phyloP scores from a whole-genome alignment of 2,888 invertebrate species.

The Trachelus tabidus region DNA sequence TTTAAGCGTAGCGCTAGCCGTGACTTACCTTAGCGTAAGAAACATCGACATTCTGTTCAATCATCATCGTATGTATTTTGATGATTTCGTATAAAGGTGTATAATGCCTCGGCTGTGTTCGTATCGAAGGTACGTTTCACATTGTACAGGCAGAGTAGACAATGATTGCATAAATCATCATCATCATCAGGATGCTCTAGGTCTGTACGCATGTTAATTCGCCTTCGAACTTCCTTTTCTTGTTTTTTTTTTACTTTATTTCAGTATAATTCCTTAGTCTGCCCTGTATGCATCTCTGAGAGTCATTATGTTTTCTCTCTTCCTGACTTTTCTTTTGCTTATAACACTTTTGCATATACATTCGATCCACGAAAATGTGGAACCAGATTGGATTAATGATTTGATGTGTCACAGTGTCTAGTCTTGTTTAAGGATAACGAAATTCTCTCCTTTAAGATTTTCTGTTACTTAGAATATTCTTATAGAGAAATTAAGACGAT shows the following conservation, averaged over 20 bases:
- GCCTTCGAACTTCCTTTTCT: background rate
- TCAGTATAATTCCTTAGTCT: background rate
- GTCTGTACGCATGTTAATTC: background rate
- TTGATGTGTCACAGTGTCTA: background rate
- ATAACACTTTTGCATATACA: background rate
- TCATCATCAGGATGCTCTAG: background rate
- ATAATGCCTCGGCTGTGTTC: background rate
- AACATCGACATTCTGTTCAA: background rate
- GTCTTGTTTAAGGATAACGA: background rate
- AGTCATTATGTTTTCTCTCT: background rate
- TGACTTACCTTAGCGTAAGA: slow-evolving; percentile 45
- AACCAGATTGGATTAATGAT: background rate
- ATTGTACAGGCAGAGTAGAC: background rate
- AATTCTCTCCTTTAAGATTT: background rate
- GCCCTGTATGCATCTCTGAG: background rate
- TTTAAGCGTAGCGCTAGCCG: slow-evolving; percentile 62
- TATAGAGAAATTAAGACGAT: background rate
- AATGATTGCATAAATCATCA: background rate
- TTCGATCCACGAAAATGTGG: background rate
- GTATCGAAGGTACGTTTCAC: background rate
- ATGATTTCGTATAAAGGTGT: background rate
- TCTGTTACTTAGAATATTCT: background rate
- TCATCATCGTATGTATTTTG: background rate
- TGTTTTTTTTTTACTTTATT: background rate
- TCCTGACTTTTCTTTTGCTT: background rate